phyloP scores from a whole-genome alignment of 2,113 vertebrate genomes.

The Cervus canadensis region DNA sequence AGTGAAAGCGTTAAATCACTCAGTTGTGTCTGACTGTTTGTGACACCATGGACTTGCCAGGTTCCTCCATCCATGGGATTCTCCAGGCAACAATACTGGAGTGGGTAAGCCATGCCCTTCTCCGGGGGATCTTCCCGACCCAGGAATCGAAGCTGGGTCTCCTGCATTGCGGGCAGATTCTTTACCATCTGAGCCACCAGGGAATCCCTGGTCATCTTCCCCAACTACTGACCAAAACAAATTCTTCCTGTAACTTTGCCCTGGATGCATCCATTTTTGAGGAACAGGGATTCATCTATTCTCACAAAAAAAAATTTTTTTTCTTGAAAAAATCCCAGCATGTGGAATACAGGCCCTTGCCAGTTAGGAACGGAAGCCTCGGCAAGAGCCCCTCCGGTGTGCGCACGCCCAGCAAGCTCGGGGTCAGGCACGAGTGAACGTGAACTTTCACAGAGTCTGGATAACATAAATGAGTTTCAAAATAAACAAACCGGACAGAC shows the following conservation, averaged over 20 bases:
- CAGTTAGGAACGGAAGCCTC: not conserved
- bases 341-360: not conserved
- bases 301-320: not conserved
- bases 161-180: not conserved
- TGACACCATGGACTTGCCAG: not conserved
- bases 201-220: not conserved
- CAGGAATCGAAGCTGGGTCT: not conserved
- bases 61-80: not conserved
- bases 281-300: not conserved
- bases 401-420: slow-evolving; percentile 62
- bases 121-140: not conserved
- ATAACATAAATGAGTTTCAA: slow-evolving; percentile 58
- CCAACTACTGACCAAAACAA: slow-evolving; percentile 45
- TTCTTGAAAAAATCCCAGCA: not conserved
- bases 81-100: not conserved
- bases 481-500: slow-evolving; percentile 63
- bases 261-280: not conserved
- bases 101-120: not conserved
- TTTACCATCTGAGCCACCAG: not conserved
- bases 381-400: not conserved
- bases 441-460: slow-evolving; percentile 80
- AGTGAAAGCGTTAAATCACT: not conserved
- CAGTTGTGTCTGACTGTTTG: not conserved
- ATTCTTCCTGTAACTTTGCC: not conserved
- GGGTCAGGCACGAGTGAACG: slow-evolving; percentile 81